phyloP scores from a whole-genome alignment of 1,140 invertebrate species.

The Leptoteleia sp. region DNA sequence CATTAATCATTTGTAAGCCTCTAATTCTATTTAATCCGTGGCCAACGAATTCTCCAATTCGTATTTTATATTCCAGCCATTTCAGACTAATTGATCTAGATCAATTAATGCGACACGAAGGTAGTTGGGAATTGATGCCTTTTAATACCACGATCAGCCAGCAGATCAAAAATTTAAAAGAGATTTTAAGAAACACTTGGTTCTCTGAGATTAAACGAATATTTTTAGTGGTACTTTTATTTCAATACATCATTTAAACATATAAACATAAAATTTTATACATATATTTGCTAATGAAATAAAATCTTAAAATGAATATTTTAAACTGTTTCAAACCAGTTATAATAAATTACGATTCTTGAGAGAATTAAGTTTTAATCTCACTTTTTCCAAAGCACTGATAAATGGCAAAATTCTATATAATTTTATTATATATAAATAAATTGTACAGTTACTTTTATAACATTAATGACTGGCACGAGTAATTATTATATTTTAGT shows the following conservation, averaged over 20 bases:
- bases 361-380: no score
- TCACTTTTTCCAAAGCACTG: no score
- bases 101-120: slow-evolving; percentile 78
- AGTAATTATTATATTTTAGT: no score
- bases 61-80: slow-evolving; percentile 59
- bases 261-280: no score
- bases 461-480: no score
- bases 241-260: no score
- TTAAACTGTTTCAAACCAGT: neutral
- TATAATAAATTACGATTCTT: neutral
- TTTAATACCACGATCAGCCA: slow-evolving; percentile 82
- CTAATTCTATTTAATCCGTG: slow-evolving; percentile 31
- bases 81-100: slow-evolving; percentile 73
- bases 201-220: slow-evolving; percentile 84
- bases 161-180: slow-evolving; percentile 83
- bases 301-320: no score
- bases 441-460: no score
- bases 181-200: slow-evolving; percentile 83
- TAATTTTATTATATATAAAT: no score
- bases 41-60: slow-evolving; percentile 36
- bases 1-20: slow-evolving; percentile 18
- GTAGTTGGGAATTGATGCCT: slow-evolving; percentile 84
- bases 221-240: slow-evolving; percentile 73
- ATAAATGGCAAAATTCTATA: no score
- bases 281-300: no score